Evolutionary conservation across 1,140 invertebrate species (phyloP), one percentile per base, ranked within the genome.

Genomic region (Epicauta chinensis): DNA sequence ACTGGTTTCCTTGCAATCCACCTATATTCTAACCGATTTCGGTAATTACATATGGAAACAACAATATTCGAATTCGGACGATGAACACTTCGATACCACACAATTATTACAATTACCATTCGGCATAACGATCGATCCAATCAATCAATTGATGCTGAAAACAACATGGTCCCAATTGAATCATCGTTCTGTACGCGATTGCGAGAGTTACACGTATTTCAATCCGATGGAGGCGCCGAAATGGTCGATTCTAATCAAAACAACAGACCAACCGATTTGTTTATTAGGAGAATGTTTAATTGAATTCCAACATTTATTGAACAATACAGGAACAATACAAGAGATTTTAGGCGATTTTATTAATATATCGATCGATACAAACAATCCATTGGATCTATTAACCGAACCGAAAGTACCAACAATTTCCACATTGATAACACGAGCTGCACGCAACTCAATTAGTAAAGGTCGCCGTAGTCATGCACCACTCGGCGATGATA

Each of bases 131-230:
- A 81, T 81, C 39, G 91, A 94, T 74, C 89, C 91, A 2, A 76
- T 81, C 51, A 86, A 83, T 38, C 82, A 87, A 70, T 74, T 95
- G 16, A 75, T 85, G 53, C 70, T 97, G 2, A 86, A 84, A 64
- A 83, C 87, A n/a, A 87, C 86, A 6, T 98, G 94, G 94, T 86
- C 86, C 2, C 77, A 83, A 67, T 74, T 97, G 39, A 81, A 83
- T 2, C 93, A 96, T 67, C 85, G 89, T 68, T 80, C 89, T 23
- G 82, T 96, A 17, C 82, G 93, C 1, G 94, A 97, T 65, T 90
- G 84, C 57, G 84, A 91, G 65, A 82, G 80, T 48, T 91, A 91
- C 67, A 87, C 86, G 32, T 90, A 96, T 73, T 83, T 97, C 60
- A 83, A 93, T 65, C 91, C 93, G 7, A 71, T 86, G 16, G 80